phyloP scores from a whole-genome alignment of 2,888 invertebrate species.

The Spilosoma lubricipeda region DNA sequence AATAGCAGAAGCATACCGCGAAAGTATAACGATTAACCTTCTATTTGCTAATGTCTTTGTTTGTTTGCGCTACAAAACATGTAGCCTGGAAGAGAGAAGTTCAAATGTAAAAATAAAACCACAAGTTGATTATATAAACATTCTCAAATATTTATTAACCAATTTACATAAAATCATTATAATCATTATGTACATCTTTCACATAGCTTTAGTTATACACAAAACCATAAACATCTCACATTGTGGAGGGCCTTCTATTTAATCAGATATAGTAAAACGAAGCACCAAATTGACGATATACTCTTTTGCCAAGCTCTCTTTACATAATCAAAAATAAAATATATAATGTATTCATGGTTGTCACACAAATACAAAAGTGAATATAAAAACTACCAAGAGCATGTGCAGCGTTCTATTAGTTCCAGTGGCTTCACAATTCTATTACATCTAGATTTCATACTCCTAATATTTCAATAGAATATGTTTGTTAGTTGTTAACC shows the following conservation, averaged over 20 bases:
- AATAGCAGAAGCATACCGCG: too few relatives aligned
- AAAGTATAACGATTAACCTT: too few relatives aligned
- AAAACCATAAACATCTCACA: constrained; percentile 81
- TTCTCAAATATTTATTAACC: constrained; percentile 87
- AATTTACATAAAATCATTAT: constrained; percentile 86
- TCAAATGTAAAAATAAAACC: constrained; percentile 55
- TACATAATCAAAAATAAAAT: constrained; percentile 67
- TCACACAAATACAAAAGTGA: constrained; percentile 43
- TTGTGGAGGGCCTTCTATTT: constrained; percentile 84
- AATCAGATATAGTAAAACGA: constrained; percentile 80
- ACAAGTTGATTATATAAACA: constrained; percentile 83
- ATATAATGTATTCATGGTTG: constrained; percentile 55
- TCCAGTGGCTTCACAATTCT: constrained; percentile 48
- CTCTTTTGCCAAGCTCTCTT: constrained; percentile 81
- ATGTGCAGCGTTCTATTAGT: constrained; percentile 47
- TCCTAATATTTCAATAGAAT: constrained; percentile 62
- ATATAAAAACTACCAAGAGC: constrained; percentile 52
- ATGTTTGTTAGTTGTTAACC: constrained; percentile 71
- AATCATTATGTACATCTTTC: constrained; percentile 84
- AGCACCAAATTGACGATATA: constrained; percentile 84
- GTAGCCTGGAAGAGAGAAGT: background rate
- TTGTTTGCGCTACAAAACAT: background rate
- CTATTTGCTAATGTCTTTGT: background rate
- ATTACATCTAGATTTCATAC: constrained; percentile 56
- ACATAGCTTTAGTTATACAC: constrained; percentile 83